Base-by-base conservation (phyloP, 2,888 invertebrate species). In the Quadriops clusia region DNA sequence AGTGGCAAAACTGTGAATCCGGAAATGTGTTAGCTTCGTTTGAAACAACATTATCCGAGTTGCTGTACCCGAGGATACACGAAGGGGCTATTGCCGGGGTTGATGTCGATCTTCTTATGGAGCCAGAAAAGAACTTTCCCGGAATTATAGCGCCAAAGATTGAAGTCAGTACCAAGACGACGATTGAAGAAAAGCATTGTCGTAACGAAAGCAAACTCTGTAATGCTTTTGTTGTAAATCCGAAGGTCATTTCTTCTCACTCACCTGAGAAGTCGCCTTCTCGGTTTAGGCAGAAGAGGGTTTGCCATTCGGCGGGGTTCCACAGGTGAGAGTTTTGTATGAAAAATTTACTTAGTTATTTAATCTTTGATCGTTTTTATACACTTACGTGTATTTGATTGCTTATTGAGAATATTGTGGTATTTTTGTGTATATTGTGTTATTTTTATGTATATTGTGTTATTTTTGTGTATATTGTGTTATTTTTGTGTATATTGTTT, bases 141-240 rank as follows among this genome's bases (percentile, higher is more conserved):
- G 78, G 77, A 65, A 62, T 55, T 23, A 60, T 79, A 24, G 70
- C 76, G 2, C 80, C 80, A 0, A 80, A 79, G 62, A 71, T 79
- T 33, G 77, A 78, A 57, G 63, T 79, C 32, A 67, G 71, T 3
- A 77, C 77, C 1, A 75, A 70, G 50, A 74, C 77, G 2, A 68
- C 71, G 1, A 70, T 79, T 33, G 74, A 77, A 50, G 77, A 78
- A 54, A 65, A 70, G 3, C 36, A 61, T 20, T 52, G 49, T 31
- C 22, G 30, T 8, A 35, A 46, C 20, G 29, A 43, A n/a, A 41
- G 42, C 10, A 38, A 39, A 6, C 36, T 33, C 24, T 40, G 38
- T 17, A 42, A 38, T 10, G 35, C 46, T 14, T 50, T 43, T 33
- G 45, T 54, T 15, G 44, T 62, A 4, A 64, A 62, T 49, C 61